Evolutionary conservation across 2,113 vertebrate genomes (phyloP), one percentile per base, ranked within the genome.

Genomic region (Balaenoptera acutorostrata): DNA sequence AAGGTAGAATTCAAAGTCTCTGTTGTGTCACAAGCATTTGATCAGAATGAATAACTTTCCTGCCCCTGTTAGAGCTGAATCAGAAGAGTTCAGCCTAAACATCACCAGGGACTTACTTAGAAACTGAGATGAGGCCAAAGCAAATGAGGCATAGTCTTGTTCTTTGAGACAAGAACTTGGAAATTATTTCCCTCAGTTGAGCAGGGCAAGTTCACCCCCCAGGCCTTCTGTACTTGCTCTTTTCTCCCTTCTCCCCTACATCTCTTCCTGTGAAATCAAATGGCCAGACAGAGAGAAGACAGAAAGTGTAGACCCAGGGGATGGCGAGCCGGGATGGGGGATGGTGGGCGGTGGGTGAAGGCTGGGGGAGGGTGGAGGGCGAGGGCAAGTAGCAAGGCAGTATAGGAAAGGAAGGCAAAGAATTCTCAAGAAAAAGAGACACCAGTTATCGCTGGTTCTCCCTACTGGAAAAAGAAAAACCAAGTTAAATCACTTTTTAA

Each of bases 11-110:
- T 95, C 72, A 41, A 75, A 95, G 77, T 66, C 55, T 71, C 64
- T 41, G 25, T 71, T 94, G 87, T 68, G 96, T 96, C 86, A 95
- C 63, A 97, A 83, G 81, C 33, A 52, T 86, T 89, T 49, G 86
- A 52, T 69, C 72, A 80, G 83, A 91, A 77, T 39, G 46, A 63
- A 84, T 87, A 93, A 95, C 66, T 59, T 27, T 86, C 44, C 49
- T 13, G 20, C 39, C 85, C 68, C 55, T 66, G 66, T 15, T 36
- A 69, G 15, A 11, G 18, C 17, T 83, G 20, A 89, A 94, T 49
- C 78, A 49, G 80, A 72, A 81, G 6, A 85, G 39, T 23, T 66
- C 69, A 44, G n/a, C 36, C 72, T 44, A 78, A 89, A 95, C 78
- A 93, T 39, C 14, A 25, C 23, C 18, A 59, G 57, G 14, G 25